Base-by-base conservation (phyloP, 2,113 vertebrate species). In the Hyperoodon ampullatus region DNA sequence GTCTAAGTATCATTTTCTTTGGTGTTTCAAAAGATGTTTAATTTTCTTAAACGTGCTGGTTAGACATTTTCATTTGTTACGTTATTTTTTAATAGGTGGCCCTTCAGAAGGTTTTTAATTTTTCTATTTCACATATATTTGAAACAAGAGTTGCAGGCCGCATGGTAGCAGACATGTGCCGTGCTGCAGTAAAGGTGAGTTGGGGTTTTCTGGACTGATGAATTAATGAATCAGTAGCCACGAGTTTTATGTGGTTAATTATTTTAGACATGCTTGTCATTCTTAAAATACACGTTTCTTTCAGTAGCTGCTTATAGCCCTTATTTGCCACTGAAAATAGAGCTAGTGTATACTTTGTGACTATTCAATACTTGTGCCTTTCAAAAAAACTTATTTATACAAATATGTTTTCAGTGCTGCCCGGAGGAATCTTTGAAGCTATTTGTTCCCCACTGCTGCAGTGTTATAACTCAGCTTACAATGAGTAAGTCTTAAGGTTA, bases 101-200 rank as follows among this genome's bases (percentile, higher is more conserved):
- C 95, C 98, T 99, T 97, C 99, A 99, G 97, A 99, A 99, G 96
- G 99, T 99, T 92, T 99, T 99, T 95, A 99, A 99, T 98, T 99
- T 99, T 98, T 99, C 99, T 75, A 98, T 99, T 94, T 99, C 99
- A 66, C 99, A 99, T 98, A 99, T 99, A 98, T 99, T 99, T 98
- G 99, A 99, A 99, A 99, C 99, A 0, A 99, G 99, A 97, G 99
- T 99, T 58, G 98, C 99, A 78, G 99, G 99, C 65, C 99, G 99
- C 88, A 99, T 99, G 99, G 99, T 99, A 90, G 99, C 99, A 0
- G 99, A 99, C 96, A 99, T 99, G 99, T 99, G 99, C 98, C 99
- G 99, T 97, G 99, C 99, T 96, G 99, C 99, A 93, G 98, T 99
- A 72, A 99, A 99, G 98, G 99, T 99, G 68, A 98, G 98, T 93